Conservation (phyloP, 1,140 invertebrate genomes). For the Drosophila paulistorum region DNA sequence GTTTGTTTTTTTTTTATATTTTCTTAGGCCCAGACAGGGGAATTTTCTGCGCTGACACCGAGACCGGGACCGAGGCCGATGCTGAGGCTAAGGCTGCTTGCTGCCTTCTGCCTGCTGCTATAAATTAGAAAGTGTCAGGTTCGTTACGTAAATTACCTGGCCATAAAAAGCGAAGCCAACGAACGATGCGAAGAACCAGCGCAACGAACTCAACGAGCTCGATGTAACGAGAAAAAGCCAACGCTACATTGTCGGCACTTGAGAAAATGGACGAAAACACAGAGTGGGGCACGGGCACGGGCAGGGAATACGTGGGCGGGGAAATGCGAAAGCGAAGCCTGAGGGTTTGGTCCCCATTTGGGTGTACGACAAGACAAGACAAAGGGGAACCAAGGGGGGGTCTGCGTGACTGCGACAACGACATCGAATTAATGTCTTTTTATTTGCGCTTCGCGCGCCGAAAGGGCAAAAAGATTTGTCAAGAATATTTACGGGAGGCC, state of each 20-base stretch:
- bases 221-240: constrained; percentile 9
- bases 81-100: neutral
- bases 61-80: neutral
- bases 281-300: neutral
- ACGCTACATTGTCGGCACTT: constrained; percentile 15
- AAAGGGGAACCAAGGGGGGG: neutral
- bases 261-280: constrained; percentile 9
- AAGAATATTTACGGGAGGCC: constrained; percentile 72
- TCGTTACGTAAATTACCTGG: constrained; percentile 82
- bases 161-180: constrained; percentile 62
- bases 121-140: constrained; percentile 82
- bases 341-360: neutral
- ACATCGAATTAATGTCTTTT: constrained; percentile 80
- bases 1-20: neutral
- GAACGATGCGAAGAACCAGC: constrained; percentile 10
- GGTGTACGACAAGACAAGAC: neutral
- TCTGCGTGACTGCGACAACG: constrained; percentile 48
- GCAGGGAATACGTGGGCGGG: too few relatives aligned
- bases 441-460: constrained; percentile 76
- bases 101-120: constrained; percentile 50
- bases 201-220: constrained; percentile 6
- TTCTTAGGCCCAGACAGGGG: constrained; percentile 39
- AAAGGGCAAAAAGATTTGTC: constrained; percentile 81
- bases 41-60: constrained; percentile 38
- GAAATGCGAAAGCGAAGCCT: neutral